Evolutionary conservation across 2,888 invertebrate genomes (phyloP), one percentile per base, ranked within the genome.

Genomic region (Augiades crinisus): DNA sequence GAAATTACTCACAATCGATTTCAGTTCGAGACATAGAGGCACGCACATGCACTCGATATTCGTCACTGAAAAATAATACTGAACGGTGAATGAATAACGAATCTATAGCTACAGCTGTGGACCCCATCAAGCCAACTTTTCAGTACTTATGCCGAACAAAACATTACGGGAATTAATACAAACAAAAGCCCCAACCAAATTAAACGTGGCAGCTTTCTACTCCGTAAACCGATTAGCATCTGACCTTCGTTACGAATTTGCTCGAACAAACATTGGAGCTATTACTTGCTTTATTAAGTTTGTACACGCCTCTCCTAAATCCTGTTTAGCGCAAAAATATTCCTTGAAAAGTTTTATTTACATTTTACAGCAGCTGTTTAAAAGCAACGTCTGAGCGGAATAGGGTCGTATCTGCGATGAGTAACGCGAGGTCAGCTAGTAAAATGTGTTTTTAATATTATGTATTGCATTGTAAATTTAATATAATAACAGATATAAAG

Each of bases 241-340:
- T 47, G 47, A 47, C 47, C 47, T 47, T 40, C 47, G 21, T 31
- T 21, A 36, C 37, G 30, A 58, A 55, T 57, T 52, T 55, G 53
- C 54, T 47, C 50, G 46, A 55, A 47, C 52, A 50, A 47, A 51
- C 51, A 51, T 58, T 41, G 49, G 37, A 43, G 33, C 54, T 54
- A 55, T 59, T 57, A 57, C 47, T 49, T 54, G 44, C 40, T 47
- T 47, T 47, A 47, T 47, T 47, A 40, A 47, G 47, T 47, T 47
- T 47, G 13, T 21, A 40, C 40, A 40, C 33, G 47, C 31, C 47
- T 24, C 27, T 30, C 33, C 31, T 21, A 22, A 47, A 47, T 47
- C 47, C 33, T 22, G 21, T 33, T 47, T 40, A 40, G 40, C 33
- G 47, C 40, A 40, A 47, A 47, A 47, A 21, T 30, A 47, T n/a